Evolutionary conservation across 2,113 vertebrate genomes (phyloP).

Genomic region (Parus major): DNA sequence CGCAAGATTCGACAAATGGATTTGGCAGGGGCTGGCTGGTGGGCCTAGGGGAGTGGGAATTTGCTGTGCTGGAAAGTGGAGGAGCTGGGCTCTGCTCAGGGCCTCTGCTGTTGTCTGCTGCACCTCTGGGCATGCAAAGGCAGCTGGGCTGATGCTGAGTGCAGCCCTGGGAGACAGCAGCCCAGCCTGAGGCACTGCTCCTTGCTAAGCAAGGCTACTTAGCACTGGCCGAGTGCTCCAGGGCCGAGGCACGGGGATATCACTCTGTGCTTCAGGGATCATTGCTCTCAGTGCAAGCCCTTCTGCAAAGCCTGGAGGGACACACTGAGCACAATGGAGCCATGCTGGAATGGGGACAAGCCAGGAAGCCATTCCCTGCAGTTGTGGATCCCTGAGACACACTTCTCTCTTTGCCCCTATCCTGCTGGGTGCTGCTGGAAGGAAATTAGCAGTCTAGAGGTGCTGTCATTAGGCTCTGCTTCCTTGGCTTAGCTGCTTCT

Average conservation of each 20-base stretch:
- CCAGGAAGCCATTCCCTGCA: not conserved
- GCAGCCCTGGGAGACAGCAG: not conserved
- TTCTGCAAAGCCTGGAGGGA: not conserved
- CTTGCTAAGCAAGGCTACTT: not conserved
- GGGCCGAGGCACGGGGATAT: not conserved
- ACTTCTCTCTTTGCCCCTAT: not conserved
- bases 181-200: not conserved
- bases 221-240: not conserved
- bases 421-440: not conserved
- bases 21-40: constrained; percentile 63
- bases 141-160: constrained; percentile 2
- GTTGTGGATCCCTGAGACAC: not conserved
- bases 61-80: not conserved
- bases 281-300: not conserved
- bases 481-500: not conserved
- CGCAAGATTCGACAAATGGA: constrained; percentile 49
- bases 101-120: not conserved
- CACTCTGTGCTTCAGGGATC: not conserved
- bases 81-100: not conserved
- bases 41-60: constrained; percentile 27
- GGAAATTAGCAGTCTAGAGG: not conserved
- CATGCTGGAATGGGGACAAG: not conserved
- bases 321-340: not conserved
- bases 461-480: not conserved
- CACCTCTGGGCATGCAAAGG: not conserved